Conservation (phyloP, 1,140 invertebrate species). For the Drosophila nebulosa region DNA sequence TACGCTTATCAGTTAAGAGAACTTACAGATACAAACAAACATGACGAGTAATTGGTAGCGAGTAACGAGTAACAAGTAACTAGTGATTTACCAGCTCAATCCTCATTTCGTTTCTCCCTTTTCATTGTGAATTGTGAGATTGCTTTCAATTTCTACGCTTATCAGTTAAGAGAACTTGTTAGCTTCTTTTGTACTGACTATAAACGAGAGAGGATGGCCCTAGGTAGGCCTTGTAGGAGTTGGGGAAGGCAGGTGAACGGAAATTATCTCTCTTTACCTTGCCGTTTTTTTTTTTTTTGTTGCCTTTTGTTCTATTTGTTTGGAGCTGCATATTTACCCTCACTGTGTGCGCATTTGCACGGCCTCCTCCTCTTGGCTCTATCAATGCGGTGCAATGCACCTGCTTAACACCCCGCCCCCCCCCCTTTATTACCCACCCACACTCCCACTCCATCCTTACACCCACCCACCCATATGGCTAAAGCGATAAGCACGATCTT, state of each 20-base stretch:
- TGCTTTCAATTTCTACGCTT: not conserved
- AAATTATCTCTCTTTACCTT: not conserved
- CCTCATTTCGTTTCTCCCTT: too few relatives aligned
- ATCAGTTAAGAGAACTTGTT: not conserved
- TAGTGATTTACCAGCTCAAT: not conserved
- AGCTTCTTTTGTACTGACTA: not conserved
- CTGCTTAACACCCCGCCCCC: not conserved
- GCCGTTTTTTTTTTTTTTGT: not conserved
- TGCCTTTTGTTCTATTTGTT: not conserved
- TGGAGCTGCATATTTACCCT: not conserved
- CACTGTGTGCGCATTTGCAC: not conserved
- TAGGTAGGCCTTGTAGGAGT: too few relatives aligned
- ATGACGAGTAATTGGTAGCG: not conserved
- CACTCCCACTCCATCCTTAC: too few relatives aligned
- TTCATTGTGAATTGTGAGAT: not conserved
- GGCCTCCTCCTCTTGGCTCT: not conserved
- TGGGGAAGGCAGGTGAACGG: not conserved
- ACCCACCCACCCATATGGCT: not conserved
- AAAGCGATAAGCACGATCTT: slow-evolving; percentile 6
- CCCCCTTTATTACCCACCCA: not conserved
- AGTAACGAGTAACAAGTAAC: not conserved
- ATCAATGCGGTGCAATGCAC: slow-evolving; percentile 19
- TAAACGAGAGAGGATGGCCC: not conserved
- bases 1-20: not conserved
- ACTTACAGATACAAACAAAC: too few relatives aligned